A percentile compares a stretch with the other conserved stretches of the same genome.
These are phyloP conservation scores for Trididemnum clinides DNA, from an alignment of 23 tunicate species.

Conservation along the genomic window DNA sequence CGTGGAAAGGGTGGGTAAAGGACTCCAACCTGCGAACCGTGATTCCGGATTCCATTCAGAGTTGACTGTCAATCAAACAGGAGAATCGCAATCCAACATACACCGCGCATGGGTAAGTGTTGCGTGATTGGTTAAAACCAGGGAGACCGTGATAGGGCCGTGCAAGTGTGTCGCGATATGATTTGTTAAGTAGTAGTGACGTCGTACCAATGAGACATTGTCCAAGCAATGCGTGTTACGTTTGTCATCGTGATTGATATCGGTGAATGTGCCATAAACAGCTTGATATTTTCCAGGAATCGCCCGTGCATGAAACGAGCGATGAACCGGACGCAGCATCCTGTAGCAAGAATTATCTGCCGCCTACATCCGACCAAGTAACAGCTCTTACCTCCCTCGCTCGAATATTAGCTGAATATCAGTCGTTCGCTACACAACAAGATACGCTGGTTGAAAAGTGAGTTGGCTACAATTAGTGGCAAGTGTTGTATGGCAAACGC, in stretches of 20 bases:
- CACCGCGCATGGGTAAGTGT: slow-evolving; percentile 60
- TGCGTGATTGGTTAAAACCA: no score
- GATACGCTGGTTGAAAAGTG: slow-evolving; percentile 83
- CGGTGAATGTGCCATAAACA: background rate
- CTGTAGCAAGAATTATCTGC: background rate
- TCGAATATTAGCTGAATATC: slow-evolving; percentile 46
- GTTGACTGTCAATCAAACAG: slow-evolving; percentile 22
- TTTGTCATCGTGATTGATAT: no score
- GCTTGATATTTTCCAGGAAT: background rate
- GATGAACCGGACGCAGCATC: background rate
- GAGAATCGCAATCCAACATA: slow-evolving; percentile 58
- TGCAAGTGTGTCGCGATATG: no score
- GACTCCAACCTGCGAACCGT: slow-evolving; percentile 41
- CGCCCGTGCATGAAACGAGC: background rate
- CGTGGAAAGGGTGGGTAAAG: background rate
- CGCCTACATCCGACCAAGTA: slow-evolving; percentile 75
- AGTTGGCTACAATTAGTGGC: no score
- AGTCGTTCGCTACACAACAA: slow-evolving; percentile 72
- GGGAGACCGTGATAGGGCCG: no score
- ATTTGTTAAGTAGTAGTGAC: no score
- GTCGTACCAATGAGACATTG: no score
- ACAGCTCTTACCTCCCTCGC: slow-evolving; percentile 60
- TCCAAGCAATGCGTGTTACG: no score
- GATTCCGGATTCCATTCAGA: slow-evolving; percentile 57
- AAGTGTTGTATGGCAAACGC: no score